Evolutionary conservation across 2,888 invertebrate genomes (phyloP).

Genomic region (Caenorhabditis sp.): DNA sequence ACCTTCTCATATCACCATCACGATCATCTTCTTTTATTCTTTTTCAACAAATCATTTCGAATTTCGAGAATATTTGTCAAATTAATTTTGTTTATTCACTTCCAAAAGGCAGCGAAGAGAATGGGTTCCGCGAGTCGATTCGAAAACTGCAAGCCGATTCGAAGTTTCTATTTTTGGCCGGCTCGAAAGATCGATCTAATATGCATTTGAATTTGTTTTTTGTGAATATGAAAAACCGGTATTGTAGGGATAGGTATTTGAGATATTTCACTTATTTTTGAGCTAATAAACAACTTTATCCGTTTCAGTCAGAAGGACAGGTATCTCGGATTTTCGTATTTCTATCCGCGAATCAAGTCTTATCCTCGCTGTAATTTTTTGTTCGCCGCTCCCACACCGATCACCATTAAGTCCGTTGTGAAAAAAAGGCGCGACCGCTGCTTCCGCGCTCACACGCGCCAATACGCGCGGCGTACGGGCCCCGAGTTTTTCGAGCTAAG

Average conservation of each 20-base stretch:
- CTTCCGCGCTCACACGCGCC: too few species aligned
- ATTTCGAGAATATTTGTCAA: not conserved
- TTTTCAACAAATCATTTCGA: not conserved
- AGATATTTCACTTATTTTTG: not conserved
- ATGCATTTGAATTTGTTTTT: conserved; percentile 6
- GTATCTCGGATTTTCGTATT: too few species aligned
- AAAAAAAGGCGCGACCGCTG: too few species aligned
- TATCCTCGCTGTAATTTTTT: too few species aligned
- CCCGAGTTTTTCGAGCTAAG: too few species aligned
- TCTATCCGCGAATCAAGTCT: too few species aligned
- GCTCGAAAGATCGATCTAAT: not conserved
- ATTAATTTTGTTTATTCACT: not conserved
- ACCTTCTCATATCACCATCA: not conserved
- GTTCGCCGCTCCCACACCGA: too few species aligned
- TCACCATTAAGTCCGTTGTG: too few species aligned
- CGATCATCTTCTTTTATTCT: not conserved
- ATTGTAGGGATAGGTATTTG: conserved; percentile 1
- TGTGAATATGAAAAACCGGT: not conserved
- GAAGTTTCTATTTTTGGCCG: not conserved
- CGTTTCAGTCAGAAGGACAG: too few species aligned
- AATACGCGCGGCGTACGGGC: too few species aligned
- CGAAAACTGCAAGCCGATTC: not conserved
- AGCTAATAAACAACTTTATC: not conserved
- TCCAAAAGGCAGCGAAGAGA: not conserved
- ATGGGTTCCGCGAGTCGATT: not conserved